These are phyloP conservation scores for Rhingia campestris DNA, from an alignment of 2,888 invertebrate species.

Conservation along the genomic window DNA sequence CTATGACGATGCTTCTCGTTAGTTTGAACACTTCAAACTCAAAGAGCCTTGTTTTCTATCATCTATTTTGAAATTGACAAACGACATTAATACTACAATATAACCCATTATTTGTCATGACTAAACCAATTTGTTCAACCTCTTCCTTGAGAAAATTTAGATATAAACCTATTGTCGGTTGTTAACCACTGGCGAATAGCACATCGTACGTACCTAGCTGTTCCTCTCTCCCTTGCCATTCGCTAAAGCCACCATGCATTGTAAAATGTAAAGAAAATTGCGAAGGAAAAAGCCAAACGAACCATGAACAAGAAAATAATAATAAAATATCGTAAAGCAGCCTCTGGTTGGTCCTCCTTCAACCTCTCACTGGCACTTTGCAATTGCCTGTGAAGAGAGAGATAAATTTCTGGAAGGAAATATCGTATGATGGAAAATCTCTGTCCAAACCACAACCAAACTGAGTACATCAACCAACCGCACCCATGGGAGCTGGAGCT, in stretches of 20 bases:
- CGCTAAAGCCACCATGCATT: background rate
- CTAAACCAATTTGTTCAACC: constrained; percentile 31
- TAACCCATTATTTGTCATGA: constrained; percentile 30
- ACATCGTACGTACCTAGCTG: background rate
- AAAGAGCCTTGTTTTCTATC: too few relatives aligned
- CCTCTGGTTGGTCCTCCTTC: background rate
- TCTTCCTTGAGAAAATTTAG: background rate
- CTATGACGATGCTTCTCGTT: too few relatives aligned
- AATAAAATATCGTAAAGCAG: background rate
- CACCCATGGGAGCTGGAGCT: constrained; percentile 2
- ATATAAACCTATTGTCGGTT: background rate
- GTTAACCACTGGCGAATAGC: background rate
- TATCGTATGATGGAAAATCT: constrained; percentile 63
- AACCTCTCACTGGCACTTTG: constrained; percentile 45
- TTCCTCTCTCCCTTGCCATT: background rate
- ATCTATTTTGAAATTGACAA: constrained; percentile 8
- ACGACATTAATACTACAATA: constrained; percentile 10
- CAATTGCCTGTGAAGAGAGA: constrained; percentile 57
- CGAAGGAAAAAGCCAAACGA: constrained; percentile 24
- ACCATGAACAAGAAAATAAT: constrained; percentile 48
- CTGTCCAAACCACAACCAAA: constrained; percentile 47
- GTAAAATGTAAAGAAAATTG: constrained; percentile 24
- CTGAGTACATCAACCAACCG: background rate
- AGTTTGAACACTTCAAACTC: too few relatives aligned
- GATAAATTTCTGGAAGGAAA: constrained; percentile 55